Conservation (phyloP, 2,797 vertebrate genomes). For the Micropoecilia bifurca region DNA sequence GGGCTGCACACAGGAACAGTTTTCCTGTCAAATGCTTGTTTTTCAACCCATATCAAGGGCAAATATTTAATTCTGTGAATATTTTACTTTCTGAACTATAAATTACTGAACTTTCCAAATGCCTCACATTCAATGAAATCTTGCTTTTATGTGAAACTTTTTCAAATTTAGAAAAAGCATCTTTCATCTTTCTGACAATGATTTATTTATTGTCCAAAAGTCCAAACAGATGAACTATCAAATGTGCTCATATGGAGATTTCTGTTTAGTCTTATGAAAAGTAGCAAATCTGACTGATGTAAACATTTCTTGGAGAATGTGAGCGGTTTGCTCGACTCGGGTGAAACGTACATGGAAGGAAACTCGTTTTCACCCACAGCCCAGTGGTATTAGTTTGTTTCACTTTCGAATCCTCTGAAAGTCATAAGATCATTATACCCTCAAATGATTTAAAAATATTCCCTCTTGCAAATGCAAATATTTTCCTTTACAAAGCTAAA, state of each 20-base stretch:
- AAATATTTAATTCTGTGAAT: not conserved
- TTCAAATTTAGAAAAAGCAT: not conserved
- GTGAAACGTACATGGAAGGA: slow-evolving; percentile 9
- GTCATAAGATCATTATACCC: not conserved
- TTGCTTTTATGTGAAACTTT: not conserved
- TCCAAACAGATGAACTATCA: not conserved
- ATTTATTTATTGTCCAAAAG: not conserved
- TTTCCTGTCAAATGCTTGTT: not conserved
- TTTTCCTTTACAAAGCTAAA: slow-evolving; percentile 15
- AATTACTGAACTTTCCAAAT: not conserved
- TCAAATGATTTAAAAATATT: not conserved
- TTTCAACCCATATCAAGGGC: not conserved
- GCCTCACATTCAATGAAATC: not conserved
- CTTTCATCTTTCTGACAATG: not conserved
- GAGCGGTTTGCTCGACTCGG: slow-evolving; percentile 15
- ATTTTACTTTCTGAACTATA: not conserved
- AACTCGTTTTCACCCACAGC: slow-evolving; percentile 43
- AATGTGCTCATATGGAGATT: not conserved
- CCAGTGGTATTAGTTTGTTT: slow-evolving; percentile 22
- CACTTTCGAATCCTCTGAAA: slow-evolving; percentile 1
- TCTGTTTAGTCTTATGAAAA: not conserved
- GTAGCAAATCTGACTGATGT: not conserved
- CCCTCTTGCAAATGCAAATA: slow-evolving; percentile 27
- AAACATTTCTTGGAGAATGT: not conserved
- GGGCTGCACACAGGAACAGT: too few species aligned